Evolutionary conservation across 2,888 invertebrate species (phyloP).

Genomic region (Entomobrya multifasciata): DNA sequence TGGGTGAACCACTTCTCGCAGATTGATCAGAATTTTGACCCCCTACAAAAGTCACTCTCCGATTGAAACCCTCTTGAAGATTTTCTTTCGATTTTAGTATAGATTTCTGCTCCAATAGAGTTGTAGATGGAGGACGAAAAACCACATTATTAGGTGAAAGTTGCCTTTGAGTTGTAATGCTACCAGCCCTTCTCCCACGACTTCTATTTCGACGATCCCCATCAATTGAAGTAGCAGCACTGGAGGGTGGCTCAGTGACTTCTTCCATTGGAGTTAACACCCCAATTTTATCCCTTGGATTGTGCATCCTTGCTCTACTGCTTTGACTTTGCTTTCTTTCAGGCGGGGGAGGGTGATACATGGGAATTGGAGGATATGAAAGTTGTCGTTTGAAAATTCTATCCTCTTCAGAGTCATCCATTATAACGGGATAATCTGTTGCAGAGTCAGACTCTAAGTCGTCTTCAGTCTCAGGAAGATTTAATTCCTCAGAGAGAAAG

Average conservation of each 20-base stretch:
- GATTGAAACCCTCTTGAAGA: constrained; percentile 33
- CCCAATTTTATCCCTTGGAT: constrained; percentile 70
- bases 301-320: constrained; percentile 62
- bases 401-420: constrained; percentile 66
- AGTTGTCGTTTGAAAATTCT: constrained; percentile 75
- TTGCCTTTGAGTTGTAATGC: neutral
- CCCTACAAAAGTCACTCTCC: constrained; percentile 62
- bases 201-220: constrained; percentile 48
- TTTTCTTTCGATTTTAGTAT: constrained; percentile 65
- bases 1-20: constrained; percentile 44
- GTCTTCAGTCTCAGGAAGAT: constrained; percentile 80
- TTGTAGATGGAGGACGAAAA: constrained; percentile 13
- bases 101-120: constrained; percentile 57
- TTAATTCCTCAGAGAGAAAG: constrained; percentile 77
- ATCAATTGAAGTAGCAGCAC: constrained; percentile 68
- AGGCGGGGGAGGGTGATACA: constrained; percentile 72
- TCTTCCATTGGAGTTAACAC: constrained; percentile 73
- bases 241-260: constrained; percentile 74
- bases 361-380: constrained; percentile 78
- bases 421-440: constrained; percentile 54
- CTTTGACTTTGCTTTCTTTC: neutral
- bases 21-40: constrained; percentile 28
- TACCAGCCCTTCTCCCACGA: constrained; percentile 27
- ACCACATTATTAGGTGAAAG: constrained; percentile 31
- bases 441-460: constrained; percentile 80